Base-by-base conservation (phyloP, 2,888 invertebrate genomes). In the Horisme vitalbata region DNA sequence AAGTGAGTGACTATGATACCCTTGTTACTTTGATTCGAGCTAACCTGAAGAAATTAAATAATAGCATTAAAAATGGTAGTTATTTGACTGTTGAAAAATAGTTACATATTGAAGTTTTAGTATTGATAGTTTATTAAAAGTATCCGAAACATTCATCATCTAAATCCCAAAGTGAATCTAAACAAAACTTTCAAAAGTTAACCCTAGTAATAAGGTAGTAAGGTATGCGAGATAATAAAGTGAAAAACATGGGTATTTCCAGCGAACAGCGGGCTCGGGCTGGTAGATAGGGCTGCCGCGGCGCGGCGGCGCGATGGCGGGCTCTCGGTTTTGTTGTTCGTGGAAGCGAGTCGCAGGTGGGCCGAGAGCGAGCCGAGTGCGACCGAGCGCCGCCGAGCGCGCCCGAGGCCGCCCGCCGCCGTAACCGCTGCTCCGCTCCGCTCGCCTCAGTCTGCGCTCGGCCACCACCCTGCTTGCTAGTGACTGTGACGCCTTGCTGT, bases 281-380 rank as follows among this genome's bases (percentile, higher is more conserved):
- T 61, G 58, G 66, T 66, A 63, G 68, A 64, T 65, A 64, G 68
- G 72, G 72, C 60, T 66, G 71, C 65, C 59, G 63, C 57, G 59
- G 59, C 64, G 65, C 65, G 63, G 71, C 52, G 52, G 63, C 65
- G 68, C 71, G 67, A 73, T 45, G 49, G 39, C 49, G 44, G 49
- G 68, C 67, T 45, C 44, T 76, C 71, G 68, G 82, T 83, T 80
- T 83, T 83, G 85, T 86, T 83, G 79, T 83, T 79, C 82, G 81
- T 77, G 76, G 79, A 78, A 77, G 71, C 73, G 71, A 79, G 83
- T 79, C 82, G 87, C 88, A 88, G 88, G 87, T 87, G 87, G 86
- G 84, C 79, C 61, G 61, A 50, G 57, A 52, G 48, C 20, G 41
- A 9, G 47, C 65, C 73, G 73, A 66, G 62, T 55, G 51, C 23